phyloP scores from a whole-genome alignment of 64 coral and sea anemone species.

The Montipora foliosa region DNA sequence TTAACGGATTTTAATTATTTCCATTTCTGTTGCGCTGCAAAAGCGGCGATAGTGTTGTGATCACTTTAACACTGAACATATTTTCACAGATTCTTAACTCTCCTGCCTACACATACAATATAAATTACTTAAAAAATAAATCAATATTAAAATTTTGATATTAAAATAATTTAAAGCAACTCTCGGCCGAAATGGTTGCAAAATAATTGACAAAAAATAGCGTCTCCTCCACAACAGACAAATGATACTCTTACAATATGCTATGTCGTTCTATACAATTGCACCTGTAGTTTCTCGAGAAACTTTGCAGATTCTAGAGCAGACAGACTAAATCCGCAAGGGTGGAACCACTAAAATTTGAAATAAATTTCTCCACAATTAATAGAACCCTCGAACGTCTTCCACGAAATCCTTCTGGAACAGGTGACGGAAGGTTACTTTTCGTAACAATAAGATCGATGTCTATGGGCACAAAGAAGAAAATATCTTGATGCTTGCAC shows the following conservation, averaged over 20 bases:
- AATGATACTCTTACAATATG: not conserved
- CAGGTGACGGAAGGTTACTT: constrained; percentile 19
- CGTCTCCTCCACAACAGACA: too few species aligned
- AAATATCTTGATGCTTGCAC: not conserved
- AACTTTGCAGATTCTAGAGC: not conserved
- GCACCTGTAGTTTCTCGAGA: not conserved
- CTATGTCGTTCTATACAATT: too few species aligned
- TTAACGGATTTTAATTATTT: not conserved
- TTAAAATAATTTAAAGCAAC: not conserved
- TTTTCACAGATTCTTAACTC: not conserved
- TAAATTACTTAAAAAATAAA: not conserved
- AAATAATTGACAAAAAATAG: not conserved
- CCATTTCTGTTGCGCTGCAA: not conserved
- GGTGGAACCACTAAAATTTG: constrained; percentile 1
- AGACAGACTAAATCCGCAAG: not conserved
- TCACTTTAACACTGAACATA: not conserved
- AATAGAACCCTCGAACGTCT: not conserved
- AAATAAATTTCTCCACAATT: constrained; percentile 41
- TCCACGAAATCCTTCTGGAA: constrained; percentile 18
- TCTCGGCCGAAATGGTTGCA: not conserved
- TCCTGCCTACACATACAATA: not conserved
- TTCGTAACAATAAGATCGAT: not conserved
- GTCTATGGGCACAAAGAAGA: not conserved
- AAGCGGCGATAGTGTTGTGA: not conserved
- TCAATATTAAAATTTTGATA: constrained; percentile 1